Evolutionary conservation across 2,113 vertebrate species (phyloP).

Genomic region (Urocolius indicus): DNA sequence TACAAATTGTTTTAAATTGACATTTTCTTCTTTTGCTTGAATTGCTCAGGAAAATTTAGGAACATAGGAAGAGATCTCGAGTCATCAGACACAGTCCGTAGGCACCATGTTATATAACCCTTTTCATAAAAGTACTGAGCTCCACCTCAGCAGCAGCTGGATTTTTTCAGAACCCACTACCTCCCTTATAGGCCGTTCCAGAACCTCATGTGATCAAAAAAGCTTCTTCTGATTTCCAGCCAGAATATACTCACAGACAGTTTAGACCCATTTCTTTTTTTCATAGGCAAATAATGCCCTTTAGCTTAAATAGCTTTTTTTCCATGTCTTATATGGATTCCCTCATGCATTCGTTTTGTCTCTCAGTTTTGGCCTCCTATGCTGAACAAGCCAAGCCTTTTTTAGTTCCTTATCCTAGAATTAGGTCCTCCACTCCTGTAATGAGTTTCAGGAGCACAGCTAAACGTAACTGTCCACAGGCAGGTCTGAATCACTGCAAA

Average conservation of each 20-base stretch:
- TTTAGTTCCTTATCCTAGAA: background rate
- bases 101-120: background rate
- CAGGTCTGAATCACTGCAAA: background rate
- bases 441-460: background rate
- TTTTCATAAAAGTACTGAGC: background rate
- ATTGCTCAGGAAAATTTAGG: slow-evolving; percentile 15
- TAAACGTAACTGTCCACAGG: background rate
- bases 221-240: background rate
- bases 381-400: background rate
- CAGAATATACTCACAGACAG: background rate
- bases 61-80: background rate
- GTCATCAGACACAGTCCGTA: background rate
- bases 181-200: background rate
- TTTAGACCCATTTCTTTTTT: background rate
- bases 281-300: background rate
- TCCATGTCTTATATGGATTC: background rate
- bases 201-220: background rate
- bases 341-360: background rate
- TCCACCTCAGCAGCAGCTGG: slow-evolving; percentile 14
- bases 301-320: background rate
- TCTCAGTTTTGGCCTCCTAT: background rate
- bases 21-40: slow-evolving; percentile 19
- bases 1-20: slow-evolving; percentile 35
- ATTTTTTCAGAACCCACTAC: background rate
- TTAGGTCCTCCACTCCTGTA: background rate